phyloP scores from a whole-genome alignment of 2,797 vertebrate species.

The Poeciliopsis turneri region DNA sequence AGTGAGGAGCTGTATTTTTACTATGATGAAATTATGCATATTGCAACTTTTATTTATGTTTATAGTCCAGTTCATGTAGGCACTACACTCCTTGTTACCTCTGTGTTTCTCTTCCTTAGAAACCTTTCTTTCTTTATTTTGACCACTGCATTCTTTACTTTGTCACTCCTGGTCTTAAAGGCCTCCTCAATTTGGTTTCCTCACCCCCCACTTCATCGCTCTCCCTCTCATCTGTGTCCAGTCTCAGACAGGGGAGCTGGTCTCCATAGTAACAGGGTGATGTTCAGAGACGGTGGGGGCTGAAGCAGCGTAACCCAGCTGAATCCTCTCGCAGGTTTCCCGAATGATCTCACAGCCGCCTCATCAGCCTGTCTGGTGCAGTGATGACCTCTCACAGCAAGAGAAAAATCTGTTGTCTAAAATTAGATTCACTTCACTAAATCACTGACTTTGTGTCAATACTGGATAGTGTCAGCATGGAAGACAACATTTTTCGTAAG shows the following conservation, averaged over 20 bases:
- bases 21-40: background rate
- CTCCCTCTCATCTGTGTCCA: slow-evolving; percentile 59
- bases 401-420: slow-evolving; percentile 15
- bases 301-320: slow-evolving; percentile 34
- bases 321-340: slow-evolving; percentile 61
- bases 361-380: slow-evolving; percentile 35
- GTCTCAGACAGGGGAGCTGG: slow-evolving; percentile 38
- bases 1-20: background rate
- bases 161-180: slow-evolving; percentile 12
- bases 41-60: background rate
- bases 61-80: background rate
- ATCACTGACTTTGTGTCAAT: slow-evolving; percentile 2
- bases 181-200: slow-evolving; percentile 13
- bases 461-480: slow-evolving; percentile 7
- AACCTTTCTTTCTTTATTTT: background rate
- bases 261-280: slow-evolving; percentile 75
- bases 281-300: slow-evolving; percentile 56
- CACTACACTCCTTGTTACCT: slow-evolving; percentile 2
- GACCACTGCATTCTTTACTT: slow-evolving; percentile 16
- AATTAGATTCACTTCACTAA: slow-evolving; percentile 30
- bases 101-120: background rate
- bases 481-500: background rate
- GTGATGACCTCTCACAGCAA: slow-evolving; percentile 20
- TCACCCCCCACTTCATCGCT: slow-evolving; percentile 21
- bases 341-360: slow-evolving; percentile 43